Percentiles rank a stretch among this genome's conserved stretches.
Evolutionary conservation across 2,797 vertebrate genomes (phyloP).

Genomic region (Argya squamiceps): DNA sequence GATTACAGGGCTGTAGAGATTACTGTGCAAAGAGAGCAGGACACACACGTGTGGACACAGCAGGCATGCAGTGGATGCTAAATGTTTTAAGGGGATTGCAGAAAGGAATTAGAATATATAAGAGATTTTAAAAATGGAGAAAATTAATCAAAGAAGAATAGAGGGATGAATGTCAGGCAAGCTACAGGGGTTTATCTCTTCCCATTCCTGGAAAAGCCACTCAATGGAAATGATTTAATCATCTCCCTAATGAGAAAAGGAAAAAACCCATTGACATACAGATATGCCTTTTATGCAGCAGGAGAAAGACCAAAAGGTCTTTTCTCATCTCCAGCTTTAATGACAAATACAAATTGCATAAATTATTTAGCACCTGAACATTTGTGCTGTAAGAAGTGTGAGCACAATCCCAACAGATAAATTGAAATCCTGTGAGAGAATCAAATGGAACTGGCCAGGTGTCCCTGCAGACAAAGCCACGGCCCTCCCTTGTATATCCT

Average conservation of each 20-base stretch:
- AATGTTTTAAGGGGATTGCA: background rate
- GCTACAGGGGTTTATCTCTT: constrained; percentile 5
- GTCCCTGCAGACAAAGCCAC: background rate
- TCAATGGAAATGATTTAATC: background rate
- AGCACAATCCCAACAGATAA: background rate
- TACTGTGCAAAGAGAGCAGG: constrained; percentile 13
- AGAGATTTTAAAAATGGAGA: background rate
- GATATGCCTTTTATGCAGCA: background rate
- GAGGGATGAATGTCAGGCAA: background rate
- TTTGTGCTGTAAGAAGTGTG: background rate
- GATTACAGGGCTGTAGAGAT: background rate
- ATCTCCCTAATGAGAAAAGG: background rate
- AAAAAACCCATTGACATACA: background rate
- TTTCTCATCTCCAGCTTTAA: background rate
- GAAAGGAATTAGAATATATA: background rate
- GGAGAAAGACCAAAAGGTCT: background rate
- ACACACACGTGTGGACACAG: background rate
- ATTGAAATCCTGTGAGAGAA: background rate
- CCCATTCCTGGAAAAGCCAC: background rate
- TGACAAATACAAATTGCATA: background rate
- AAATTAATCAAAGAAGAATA: constrained; percentile 28
- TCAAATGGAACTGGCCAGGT: background rate
- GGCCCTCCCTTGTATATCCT: background rate
- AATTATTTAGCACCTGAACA: background rate
- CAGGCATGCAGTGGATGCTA: background rate